These are phyloP conservation scores for Lamproptera curius DNA, from an alignment of 2,888 invertebrate species.

Conservation along the genomic window DNA sequence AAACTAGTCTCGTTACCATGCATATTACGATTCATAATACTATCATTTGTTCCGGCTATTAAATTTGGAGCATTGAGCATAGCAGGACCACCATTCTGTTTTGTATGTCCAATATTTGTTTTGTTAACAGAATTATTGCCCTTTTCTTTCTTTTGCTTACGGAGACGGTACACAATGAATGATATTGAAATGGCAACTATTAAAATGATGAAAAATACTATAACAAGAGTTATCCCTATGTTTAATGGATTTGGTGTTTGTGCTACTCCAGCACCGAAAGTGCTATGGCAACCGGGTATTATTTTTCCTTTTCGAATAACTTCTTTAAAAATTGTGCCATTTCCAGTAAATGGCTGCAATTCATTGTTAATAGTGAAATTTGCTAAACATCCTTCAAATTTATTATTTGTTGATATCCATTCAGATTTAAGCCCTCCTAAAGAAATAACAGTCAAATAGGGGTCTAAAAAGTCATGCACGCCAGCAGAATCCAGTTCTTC, in stretches of 20 bases:
- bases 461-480: conserved; percentile 94
- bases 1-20: conserved; percentile 85
- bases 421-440: conserved; percentile 87
- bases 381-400: conserved; percentile 93
- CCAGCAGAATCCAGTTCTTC: conserved; percentile 92
- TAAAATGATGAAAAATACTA: conserved; percentile 94
- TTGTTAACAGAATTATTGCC: conserved; percentile 81
- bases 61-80: conserved; percentile 84
- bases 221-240: conserved; percentile 95
- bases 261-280: conserved; percentile 85
- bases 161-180: conserved; percentile 93
- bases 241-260: conserved; percentile 92
- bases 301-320: conserved; percentile 85
- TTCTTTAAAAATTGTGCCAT: conserved; percentile 88
- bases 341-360: conserved; percentile 92
- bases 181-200: conserved; percentile 93
- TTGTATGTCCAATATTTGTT: conserved; percentile 85
- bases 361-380: conserved; percentile 94
- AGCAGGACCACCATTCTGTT: conserved; percentile 85
- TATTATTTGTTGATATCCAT: conserved; percentile 77
- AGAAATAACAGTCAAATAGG: conserved; percentile 88
- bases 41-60: conserved; percentile 82
- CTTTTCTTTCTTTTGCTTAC: conserved; percentile 93
- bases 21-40: conserved; percentile 82
- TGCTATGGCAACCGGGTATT: conserved; percentile 84